Evolutionary conservation across 2,113 vertebrate species (phyloP), one percentile per base, ranked within the genome.

Genomic region (Gymnarchus niloticus): DNA sequence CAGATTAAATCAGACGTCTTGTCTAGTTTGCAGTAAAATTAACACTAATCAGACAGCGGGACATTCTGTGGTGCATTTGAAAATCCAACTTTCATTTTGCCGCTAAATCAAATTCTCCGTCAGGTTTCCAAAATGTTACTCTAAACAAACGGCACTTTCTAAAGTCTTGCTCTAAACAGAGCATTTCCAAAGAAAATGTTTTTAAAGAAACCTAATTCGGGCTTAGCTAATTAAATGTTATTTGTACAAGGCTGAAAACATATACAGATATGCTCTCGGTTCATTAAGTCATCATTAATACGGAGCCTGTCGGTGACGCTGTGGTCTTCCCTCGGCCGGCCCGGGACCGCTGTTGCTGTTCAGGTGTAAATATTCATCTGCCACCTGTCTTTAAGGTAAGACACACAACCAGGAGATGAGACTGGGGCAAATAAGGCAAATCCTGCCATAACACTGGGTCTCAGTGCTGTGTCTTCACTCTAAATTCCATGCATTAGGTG

Each of bases 221-320:
- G 65, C 84, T 77, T 21, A 80, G 73, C 52, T 78, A 85, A 85
- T 80, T 23, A 85, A 56, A 78, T 44, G 8, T 56, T 85, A 85
- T 85, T 80, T 85, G 69, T 56, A 76, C 51, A 44, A 78, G 69
- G 69, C 19, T 85, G 84, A 56, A 80, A 78, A 57, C 73, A 73
- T 78, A 78, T 33, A 73, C 73, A 56, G 14, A 84, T 57, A 78
- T 28, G 54, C 76, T 54, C 84, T 85, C 73, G 25, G 69, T 78
- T 85, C 84, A 78, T 85, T 54, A 80, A 80, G 23, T 85, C 52
- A 73, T 57, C 73, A 77, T 85, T 80, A 80, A 57, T 46, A 37
- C 14, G 33, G 52, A 85, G 54, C 48, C 23, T 48, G 69, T 85
- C 56, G 46, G 82, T n/a, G n/a, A 83, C 23, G 5, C 37, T 19